Evolutionary conservation across 2,888 invertebrate species (phyloP).

Genomic region (Acholoe squamosa): DNA sequence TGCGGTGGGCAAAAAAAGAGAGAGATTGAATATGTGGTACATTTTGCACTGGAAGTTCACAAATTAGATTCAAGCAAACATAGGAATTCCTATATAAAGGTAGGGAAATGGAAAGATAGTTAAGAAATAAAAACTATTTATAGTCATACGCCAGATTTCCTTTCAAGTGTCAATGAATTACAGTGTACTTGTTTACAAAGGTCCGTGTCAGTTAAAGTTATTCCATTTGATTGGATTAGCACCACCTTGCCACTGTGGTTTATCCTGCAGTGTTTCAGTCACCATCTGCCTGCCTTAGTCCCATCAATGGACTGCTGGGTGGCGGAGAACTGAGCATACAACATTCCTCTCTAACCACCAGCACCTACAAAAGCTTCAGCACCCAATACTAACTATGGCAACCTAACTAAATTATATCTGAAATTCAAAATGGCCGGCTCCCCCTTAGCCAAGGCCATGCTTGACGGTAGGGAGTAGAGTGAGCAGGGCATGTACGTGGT

Average conservation of each 20-base stretch:
- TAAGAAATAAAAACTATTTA: too few species aligned
- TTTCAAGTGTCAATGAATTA: too few species aligned
- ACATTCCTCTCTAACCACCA: not conserved
- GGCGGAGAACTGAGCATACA: not conserved
- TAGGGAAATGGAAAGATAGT: too few species aligned
- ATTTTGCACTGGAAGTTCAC: too few species aligned
- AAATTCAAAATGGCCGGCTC: constrained; percentile 32
- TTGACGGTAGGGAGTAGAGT: not conserved
- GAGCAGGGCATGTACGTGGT: not conserved
- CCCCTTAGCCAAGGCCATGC: not conserved
- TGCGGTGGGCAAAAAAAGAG: too few species aligned
- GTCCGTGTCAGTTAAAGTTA: too few species aligned
- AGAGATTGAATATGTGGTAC: too few species aligned
- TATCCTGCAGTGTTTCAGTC: not conserved
- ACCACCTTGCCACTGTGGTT: not conserved
- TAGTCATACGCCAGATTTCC: too few species aligned
- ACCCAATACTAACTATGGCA: constrained; percentile 34
- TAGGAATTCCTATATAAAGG: too few species aligned
- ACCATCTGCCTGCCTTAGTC: not conserved
- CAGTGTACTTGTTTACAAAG: too few species aligned
- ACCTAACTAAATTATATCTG: constrained; percentile 41
- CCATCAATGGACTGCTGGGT: too few species aligned
- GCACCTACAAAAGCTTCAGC: not conserved
- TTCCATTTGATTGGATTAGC: not conserved
- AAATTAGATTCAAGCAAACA: too few species aligned